A percentile compares a stretch with the other conserved stretches of the same genome.
Evolutionary conservation across 2,113 vertebrate genomes (phyloP).

Genomic region (Lipophrys pholis): DNA sequence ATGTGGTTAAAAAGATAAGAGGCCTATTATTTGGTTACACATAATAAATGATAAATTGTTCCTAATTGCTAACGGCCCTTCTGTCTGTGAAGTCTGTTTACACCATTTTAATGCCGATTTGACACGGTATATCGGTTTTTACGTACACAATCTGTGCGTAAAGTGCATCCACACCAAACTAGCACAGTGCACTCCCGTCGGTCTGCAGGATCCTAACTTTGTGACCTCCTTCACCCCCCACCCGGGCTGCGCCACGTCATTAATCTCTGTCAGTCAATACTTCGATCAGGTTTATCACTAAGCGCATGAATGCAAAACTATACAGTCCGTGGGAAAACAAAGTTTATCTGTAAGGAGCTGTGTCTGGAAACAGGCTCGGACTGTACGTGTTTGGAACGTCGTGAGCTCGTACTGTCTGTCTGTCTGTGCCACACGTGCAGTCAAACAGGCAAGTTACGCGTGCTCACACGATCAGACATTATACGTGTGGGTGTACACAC

Average conservation of each 20-base stretch:
- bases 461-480: neutral
- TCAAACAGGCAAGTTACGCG: neutral
- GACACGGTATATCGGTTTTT: too few relatives aligned
- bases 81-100: neutral
- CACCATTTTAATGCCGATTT: neutral
- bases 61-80: neutral
- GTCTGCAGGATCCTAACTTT: slow-evolving; percentile 75
- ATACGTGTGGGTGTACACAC: too few relatives aligned
- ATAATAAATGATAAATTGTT: neutral
- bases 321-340: slow-evolving; percentile 82
- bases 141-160: too few relatives aligned
- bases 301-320: slow-evolving; percentile 81
- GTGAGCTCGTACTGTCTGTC: slow-evolving; percentile 9
- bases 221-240: slow-evolving; percentile 65
- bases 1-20: too few relatives aligned
- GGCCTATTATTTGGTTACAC: too few relatives aligned
- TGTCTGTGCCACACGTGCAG: slow-evolving; percentile 1
- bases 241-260: slow-evolving; percentile 72
- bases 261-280: slow-evolving; percentile 88
- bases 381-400: slow-evolving; percentile 34
- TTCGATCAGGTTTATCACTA: slow-evolving; percentile 86
- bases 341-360: slow-evolving; percentile 68
- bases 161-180: slow-evolving; percentile 21
- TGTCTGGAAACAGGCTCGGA: slow-evolving; percentile 26
- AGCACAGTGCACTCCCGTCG: slow-evolving; percentile 5